Conservation (phyloP, 2,888 invertebrate species). For the Sesamia inferens region DNA sequence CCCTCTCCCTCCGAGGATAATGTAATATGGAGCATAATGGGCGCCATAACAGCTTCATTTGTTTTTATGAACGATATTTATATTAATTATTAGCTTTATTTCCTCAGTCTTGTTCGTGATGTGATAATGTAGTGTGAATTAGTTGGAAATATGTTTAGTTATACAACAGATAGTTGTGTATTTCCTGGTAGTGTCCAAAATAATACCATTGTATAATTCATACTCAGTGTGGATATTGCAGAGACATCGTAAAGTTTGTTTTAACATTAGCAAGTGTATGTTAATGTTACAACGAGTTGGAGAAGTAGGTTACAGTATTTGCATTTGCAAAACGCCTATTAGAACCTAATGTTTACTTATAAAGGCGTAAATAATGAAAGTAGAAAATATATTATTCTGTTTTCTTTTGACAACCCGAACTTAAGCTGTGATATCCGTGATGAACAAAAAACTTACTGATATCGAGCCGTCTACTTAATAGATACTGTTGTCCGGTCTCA, state of each 20-base stretch:
- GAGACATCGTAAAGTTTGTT: slow-evolving; percentile 33
- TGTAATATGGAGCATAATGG: slow-evolving; percentile 66
- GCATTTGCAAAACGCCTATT: slow-evolving; percentile 47
- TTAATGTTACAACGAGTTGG: slow-evolving; percentile 32
- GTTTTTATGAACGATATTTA: slow-evolving; percentile 68
- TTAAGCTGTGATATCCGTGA: slow-evolving; percentile 35
- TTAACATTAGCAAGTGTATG: slow-evolving; percentile 41
- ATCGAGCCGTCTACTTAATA: not conserved
- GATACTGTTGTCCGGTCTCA: not conserved
- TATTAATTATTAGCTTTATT: slow-evolving; percentile 64
- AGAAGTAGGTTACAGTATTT: slow-evolving; percentile 48
- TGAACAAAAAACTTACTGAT: slow-evolving; percentile 1
- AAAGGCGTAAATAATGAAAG: slow-evolving; percentile 32
- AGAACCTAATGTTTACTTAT: slow-evolving; percentile 37
- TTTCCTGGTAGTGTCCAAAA: slow-evolving; percentile 41
- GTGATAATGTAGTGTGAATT: slow-evolving; percentile 53
- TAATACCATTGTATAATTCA: slow-evolving; percentile 37
- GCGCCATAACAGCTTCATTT: slow-evolving; percentile 64
- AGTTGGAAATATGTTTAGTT: slow-evolving; percentile 32
- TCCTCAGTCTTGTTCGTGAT: slow-evolving; percentile 53
- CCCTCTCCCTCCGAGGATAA: slow-evolving; percentile 65
- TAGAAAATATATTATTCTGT: slow-evolving; percentile 16
- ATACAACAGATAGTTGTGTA: slow-evolving; percentile 18
- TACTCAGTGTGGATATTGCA: slow-evolving; percentile 20
- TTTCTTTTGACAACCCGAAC: slow-evolving; percentile 7